Evolutionary conservation across 2,113 vertebrate genomes (phyloP).

Genomic region (Stegostoma tigrinum): DNA sequence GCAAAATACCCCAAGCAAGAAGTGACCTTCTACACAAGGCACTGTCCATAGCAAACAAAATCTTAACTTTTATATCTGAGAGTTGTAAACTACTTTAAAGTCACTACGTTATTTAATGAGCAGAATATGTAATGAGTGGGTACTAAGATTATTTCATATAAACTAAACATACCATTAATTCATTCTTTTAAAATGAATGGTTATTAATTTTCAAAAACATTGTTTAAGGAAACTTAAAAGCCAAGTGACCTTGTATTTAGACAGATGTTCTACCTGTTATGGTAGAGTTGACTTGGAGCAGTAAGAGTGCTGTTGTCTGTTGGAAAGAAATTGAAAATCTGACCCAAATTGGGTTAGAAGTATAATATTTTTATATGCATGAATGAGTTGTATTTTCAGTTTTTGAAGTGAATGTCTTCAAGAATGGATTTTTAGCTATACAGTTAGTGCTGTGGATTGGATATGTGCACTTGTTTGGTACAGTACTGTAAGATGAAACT

Average conservation of each 20-base stretch:
- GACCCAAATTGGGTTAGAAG: constrained; percentile 29
- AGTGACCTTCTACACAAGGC: not conserved
- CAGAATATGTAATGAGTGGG: not conserved
- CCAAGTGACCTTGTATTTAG: constrained; percentile 9
- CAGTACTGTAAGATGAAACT: not conserved
- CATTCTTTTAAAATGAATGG: too few relatives aligned
- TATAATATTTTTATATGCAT: constrained; percentile 35
- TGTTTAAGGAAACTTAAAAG: constrained; percentile 21
- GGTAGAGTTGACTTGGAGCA: not conserved
- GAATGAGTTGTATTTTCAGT: constrained; percentile 22
- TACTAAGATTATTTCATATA: not conserved
- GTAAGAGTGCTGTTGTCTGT: not conserved
- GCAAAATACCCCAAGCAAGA: not conserved
- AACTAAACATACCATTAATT: not conserved
- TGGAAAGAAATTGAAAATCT: not conserved
- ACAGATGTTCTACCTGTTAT: not conserved
- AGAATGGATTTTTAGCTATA: constrained; percentile 24
- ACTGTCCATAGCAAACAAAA: not conserved
- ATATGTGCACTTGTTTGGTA: constrained; percentile 17
- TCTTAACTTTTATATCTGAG: not conserved
- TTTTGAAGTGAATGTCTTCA: constrained; percentile 26
- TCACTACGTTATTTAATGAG: not conserved
- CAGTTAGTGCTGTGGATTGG: not conserved
- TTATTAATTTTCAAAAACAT: not conserved
- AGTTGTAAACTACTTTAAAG: not conserved